These are phyloP conservation scores for Ischnus inquisitorius DNA, from an alignment of 2,888 invertebrate genomes.

Conservation along the genomic window DNA sequence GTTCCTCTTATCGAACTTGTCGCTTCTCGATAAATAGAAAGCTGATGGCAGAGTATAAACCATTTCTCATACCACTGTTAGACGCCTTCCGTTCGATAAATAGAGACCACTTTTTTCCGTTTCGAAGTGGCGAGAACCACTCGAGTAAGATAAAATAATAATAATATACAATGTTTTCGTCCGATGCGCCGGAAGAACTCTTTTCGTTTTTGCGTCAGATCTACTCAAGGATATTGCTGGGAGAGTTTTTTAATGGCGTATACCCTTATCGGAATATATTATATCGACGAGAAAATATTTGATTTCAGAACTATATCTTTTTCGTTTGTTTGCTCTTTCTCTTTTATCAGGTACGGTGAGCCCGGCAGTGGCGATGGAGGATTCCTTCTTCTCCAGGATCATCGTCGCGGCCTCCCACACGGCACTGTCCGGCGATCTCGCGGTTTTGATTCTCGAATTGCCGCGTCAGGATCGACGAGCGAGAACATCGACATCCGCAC, in stretches of 20 bases:
- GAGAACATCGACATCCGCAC: conserved; percentile 81
- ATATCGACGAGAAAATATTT: neutral
- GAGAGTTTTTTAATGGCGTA: neutral
- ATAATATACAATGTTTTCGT: neutral
- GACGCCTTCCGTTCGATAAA: neutral
- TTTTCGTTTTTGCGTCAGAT: neutral
- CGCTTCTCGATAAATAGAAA: neutral
- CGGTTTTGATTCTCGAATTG: conserved; percentile 88
- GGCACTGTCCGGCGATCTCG: conserved; percentile 93
- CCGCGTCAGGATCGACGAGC: conserved; percentile 73
- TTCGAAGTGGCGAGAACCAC: neutral
- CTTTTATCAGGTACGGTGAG: conserved; percentile 74
- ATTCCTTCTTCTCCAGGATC: conserved; percentile 84
- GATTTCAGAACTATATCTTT: neutral
- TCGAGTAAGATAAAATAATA: neutral
- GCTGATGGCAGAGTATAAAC: conserved; percentile 14
- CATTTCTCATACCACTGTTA: neutral
- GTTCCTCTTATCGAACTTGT: conserved; percentile 18
- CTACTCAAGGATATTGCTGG: neutral
- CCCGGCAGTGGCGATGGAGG: conserved; percentile 75
- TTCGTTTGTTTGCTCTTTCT: neutral
- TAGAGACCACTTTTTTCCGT: neutral
- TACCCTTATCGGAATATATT: neutral
- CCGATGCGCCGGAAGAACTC: neutral
- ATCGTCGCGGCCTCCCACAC: conserved; percentile 92